Base-by-base conservation (phyloP, 2,113 vertebrate genomes). In the Hippolais icterina region DNA sequence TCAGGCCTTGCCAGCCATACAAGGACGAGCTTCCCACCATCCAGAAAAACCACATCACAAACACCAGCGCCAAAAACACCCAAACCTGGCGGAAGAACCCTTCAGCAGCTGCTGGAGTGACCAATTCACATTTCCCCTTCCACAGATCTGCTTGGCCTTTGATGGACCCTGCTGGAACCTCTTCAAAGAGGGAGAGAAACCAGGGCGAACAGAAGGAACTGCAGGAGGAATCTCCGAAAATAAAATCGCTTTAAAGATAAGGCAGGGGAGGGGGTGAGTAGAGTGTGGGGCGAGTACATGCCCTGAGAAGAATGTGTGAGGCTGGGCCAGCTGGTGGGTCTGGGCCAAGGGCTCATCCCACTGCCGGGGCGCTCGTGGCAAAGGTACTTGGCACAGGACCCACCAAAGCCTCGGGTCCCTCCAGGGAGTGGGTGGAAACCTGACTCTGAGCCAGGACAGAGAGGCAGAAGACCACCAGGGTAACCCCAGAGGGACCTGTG, bases 201-300 rank as follows among this genome's bases (percentile, higher is more conserved):
- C 57, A 56, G 75, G 92, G 74, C 0, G 56, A 91, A 33, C 95
- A 95, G 95, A 95, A 95, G 93, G 95, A 96, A 83, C 85, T 90
- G 93, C 85, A 94, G 87, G 50, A 97, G 94, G 93, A 83, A 89
- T 95, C 94, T 93, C 95, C 64, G 59, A 96, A 96, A 96, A 96
- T 96, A 97, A 96, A 96, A 95, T 85, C 4, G 0, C 95, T 96
- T 97, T 95, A 90, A 96, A 95, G 94, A 91, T 90, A 95, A 88
- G 85, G 93, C 93, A 80, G 35, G 14, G 83, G 96, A 93, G 96
- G 94, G 84, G 82, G 91, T 93, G 95, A 95, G 94, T 74, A 46
- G 57, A 78, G 91, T 31, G 10, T 0, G 2, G 87, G 77, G 81
- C 1, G 33, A 80, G 90, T 87, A 89, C 87, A 41, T 94, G 96